phyloP scores from a whole-genome alignment of 2,888 invertebrate species.

The Mimachlamys varia region DNA sequence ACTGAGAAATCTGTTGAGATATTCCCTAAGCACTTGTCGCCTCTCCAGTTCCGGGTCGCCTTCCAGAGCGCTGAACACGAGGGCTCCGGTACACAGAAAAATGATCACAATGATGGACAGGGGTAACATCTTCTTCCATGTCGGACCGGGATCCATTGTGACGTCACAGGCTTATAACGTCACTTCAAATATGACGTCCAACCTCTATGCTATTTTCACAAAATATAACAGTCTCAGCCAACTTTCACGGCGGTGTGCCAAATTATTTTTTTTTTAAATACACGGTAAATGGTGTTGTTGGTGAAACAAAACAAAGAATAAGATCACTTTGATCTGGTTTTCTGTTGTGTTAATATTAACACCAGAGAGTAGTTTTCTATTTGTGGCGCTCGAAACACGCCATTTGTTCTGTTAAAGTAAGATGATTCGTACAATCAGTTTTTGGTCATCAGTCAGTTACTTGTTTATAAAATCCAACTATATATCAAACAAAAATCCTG shows the following conservation, averaged over 20 bases:
- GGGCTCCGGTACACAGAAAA: slow-evolving; percentile 73
- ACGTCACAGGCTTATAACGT: not conserved
- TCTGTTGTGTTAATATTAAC: not conserved
- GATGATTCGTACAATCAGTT: not conserved
- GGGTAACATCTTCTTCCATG: slow-evolving; percentile 64
- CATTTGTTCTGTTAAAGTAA: not conserved
- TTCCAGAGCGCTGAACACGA: slow-evolving; percentile 71
- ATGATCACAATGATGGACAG: slow-evolving; percentile 61
- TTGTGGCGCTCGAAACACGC: not conserved
- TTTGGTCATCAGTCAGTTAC: not conserved
- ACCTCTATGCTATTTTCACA: not conserved
- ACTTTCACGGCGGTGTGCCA: not conserved
- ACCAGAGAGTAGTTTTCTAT: not conserved
- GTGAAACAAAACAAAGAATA: not conserved
- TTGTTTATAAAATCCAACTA: not conserved
- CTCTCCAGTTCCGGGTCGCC: slow-evolving; percentile 66
- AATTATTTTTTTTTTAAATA: not conserved
- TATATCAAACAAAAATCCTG: not conserved
- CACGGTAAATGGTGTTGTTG: not conserved
- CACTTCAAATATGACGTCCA: not conserved
- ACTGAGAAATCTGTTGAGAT: slow-evolving; percentile 67
- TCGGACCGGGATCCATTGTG: slow-evolving; percentile 58
- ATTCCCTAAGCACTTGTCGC: slow-evolving; percentile 57
- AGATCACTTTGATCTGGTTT: not conserved
- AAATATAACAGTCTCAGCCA: not conserved